These are phyloP conservation scores for Haemorhous mexicanus DNA, from an alignment of 2,113 vertebrate species.

Conservation along the genomic window DNA sequence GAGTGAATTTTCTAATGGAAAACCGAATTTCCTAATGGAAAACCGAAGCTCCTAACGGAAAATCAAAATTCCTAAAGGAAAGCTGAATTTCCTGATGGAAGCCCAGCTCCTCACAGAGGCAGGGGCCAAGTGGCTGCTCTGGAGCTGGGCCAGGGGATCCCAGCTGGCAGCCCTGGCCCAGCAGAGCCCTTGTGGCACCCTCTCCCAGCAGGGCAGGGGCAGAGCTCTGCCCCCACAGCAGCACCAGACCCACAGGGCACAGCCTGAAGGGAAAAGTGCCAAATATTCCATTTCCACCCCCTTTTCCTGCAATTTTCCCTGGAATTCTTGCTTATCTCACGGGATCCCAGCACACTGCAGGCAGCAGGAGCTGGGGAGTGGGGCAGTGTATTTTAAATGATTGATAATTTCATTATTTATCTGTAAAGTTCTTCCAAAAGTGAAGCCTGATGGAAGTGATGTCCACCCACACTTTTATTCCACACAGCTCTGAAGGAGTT, in stretches of 20 bases:
- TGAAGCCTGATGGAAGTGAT: background rate
- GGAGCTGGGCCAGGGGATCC: no score
- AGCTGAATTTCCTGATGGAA: background rate
- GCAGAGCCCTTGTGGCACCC: fast-evolving
- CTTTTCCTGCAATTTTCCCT: background rate
- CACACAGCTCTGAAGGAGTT: background rate
- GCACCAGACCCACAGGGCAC: background rate
- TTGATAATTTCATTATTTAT: fast-evolving
- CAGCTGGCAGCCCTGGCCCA: background rate
- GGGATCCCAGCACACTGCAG: fast-evolving
- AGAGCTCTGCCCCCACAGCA: background rate
- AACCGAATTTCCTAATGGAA: background rate
- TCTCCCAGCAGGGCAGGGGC: background rate
- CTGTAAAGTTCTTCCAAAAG: fast-evolving
- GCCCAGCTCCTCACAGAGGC: background rate
- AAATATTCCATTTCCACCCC: background rate
- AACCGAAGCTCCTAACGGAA: background rate
- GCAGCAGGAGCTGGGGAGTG: fast-evolving
- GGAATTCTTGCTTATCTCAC: background rate
- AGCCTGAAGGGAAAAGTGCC: background rate
- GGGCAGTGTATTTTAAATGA: fast-evolving
- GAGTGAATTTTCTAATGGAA: no score
- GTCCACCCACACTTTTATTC: background rate
- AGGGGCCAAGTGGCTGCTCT: background rate
- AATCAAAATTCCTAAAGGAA: background rate